Evolutionary conservation across 2,888 invertebrate species (phyloP).

Genomic region (Caenorhabditis sp.): DNA sequence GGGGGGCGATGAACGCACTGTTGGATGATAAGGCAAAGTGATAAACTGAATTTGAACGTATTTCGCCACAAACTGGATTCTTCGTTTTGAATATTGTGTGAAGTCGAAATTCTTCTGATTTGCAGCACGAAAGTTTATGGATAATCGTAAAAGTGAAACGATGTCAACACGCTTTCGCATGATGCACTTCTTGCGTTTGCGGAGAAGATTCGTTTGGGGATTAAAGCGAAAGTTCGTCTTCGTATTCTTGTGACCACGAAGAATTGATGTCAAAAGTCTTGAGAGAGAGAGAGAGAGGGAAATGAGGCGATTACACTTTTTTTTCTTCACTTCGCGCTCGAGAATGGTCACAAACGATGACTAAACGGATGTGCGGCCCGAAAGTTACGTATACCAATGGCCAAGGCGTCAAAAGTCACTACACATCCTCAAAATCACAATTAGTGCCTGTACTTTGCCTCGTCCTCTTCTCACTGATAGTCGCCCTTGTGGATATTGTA

Average conservation of each 20-base stretch:
- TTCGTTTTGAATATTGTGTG: background rate
- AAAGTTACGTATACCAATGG: too few relatives aligned
- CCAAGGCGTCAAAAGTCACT: too few relatives aligned
- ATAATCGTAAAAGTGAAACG: too few relatives aligned
- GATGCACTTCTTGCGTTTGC: background rate
- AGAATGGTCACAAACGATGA: too few relatives aligned
- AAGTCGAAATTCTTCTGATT: too few relatives aligned
- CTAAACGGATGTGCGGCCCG: slow-evolving; percentile 28
- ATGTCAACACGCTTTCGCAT: background rate
- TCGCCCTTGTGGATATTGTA: too few relatives aligned
- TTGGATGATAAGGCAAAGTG: background rate
- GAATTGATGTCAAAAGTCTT: slow-evolving; percentile 46
- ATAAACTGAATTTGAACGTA: background rate
- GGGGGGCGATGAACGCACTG: background rate
- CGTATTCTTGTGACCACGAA: too few relatives aligned
- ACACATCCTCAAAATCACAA: too few relatives aligned
- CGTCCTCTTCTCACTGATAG: too few relatives aligned
- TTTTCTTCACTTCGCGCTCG: background rate
- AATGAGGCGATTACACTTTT: slow-evolving; percentile 8
- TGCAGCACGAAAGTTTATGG: too few relatives aligned
- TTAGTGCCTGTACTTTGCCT: too few relatives aligned
- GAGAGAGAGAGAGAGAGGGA: background rate
- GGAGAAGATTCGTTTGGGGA: background rate
- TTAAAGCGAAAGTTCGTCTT: background rate
- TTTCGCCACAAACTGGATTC: slow-evolving; percentile 9